phyloP scores from a whole-genome alignment of 2,888 invertebrate species.

The Cantharis lateralis region DNA sequence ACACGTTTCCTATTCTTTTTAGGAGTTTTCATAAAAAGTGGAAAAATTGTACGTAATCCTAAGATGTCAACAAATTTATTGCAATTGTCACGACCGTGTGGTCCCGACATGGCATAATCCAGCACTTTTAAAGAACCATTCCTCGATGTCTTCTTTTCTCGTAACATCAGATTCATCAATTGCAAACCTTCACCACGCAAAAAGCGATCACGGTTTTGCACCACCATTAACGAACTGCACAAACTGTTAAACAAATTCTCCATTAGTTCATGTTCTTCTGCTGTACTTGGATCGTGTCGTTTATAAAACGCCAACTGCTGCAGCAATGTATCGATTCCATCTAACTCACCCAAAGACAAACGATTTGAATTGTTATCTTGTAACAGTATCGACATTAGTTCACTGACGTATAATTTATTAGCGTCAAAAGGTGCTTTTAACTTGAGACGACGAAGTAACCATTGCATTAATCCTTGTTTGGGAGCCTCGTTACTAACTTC shows the following conservation, averaged over 20 bases:
- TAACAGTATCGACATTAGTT: constrained; percentile 92
- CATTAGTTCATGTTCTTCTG: constrained; percentile 98
- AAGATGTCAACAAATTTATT: constrained; percentile 98
- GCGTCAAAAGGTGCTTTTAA: constrained; percentile 89
- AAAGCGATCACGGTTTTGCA: constrained; percentile 88
- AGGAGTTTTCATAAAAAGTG: constrained; percentile 98
- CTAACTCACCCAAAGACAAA: constrained; percentile 82
- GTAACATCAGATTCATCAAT: constrained; percentile 98
- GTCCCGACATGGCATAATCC: constrained; percentile 95
- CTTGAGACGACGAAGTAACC: constrained; percentile 90
- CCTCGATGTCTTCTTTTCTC: constrained; percentile 95
- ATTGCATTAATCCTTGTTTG: constrained; percentile 87
- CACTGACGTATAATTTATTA: constrained; percentile 94
- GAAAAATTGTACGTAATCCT: constrained; percentile 94
- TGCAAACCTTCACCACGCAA: constrained; percentile 96
- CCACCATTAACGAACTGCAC: constrained; percentile 90
- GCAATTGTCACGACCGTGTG: constrained; percentile 93
- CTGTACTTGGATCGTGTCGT: constrained; percentile 86
- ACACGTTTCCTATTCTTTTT: constrained; percentile 79
- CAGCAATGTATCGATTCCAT: constrained; percentile 93
- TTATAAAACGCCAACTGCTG: constrained; percentile 96
- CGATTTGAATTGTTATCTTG: constrained; percentile 88
- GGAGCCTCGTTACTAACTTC: constrained; percentile 84
- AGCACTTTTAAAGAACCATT: constrained; percentile 96
- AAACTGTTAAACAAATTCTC: constrained; percentile 96